phyloP scores from a whole-genome alignment of 1,140 invertebrate species.

The Paracyclopina nana region DNA sequence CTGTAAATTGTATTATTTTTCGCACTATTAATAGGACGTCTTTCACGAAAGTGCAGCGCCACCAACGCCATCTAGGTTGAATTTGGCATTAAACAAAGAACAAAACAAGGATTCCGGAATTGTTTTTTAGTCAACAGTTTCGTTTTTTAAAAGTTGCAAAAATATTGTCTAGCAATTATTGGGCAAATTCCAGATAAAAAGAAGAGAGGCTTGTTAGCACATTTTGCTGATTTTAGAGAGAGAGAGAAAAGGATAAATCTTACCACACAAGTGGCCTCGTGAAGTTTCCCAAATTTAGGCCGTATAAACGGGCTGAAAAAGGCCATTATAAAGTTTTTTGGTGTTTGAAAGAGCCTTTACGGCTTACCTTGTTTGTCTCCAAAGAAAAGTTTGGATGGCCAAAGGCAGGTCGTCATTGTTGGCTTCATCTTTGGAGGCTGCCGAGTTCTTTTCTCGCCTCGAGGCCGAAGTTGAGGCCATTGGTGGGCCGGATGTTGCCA shows the following conservation, averaged over 20 bases:
- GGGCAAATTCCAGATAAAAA: neutral
- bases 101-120: no score
- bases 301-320: conserved; percentile 54
- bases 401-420: conserved; percentile 58
- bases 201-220: no score
- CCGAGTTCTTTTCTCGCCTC: no score
- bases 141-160: conserved; percentile 10
- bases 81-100: no score
- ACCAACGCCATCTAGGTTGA: no score
- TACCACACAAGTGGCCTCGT: conserved; percentile 92
- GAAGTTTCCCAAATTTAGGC: conserved; percentile 79
- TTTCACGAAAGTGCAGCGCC: no score
- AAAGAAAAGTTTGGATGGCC: conserved; percentile 89
- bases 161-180: neutral
- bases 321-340: conserved; percentile 1
- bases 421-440: no score
- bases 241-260: conserved; percentile 26
- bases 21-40: no score
- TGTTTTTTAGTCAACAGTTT: no score
- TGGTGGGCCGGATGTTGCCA: no score
- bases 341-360: conserved; percentile 8
- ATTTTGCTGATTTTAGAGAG: neutral
- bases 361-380: conserved; percentile 73
- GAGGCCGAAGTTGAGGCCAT: no score
- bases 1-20: no score